phyloP scores from a whole-genome alignment of 2,113 vertebrate genomes.

The Etheostoma cragini region DNA sequence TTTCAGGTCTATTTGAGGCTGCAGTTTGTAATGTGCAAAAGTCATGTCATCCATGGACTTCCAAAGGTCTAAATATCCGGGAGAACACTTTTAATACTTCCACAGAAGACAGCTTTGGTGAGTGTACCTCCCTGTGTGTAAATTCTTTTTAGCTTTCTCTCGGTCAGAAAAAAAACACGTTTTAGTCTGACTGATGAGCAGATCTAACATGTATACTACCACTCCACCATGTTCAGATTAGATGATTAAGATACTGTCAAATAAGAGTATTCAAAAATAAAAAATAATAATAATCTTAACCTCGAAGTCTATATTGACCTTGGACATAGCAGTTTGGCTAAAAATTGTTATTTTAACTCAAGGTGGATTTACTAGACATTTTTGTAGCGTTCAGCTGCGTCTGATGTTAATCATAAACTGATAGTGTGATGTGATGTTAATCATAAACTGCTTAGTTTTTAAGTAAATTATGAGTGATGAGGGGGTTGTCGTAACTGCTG shows the following conservation, averaged over 20 bases:
- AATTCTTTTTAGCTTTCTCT: not conserved
- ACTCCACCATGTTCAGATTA: not conserved
- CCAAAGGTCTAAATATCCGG: not conserved
- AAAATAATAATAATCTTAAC: not conserved
- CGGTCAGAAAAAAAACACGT: not conserved
- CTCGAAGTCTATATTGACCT: not conserved
- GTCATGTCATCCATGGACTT: not conserved
- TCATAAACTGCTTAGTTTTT: not conserved
- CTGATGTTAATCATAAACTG: not conserved
- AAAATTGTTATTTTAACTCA: not conserved
- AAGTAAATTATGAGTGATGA: not conserved
- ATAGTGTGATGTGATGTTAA: not conserved
- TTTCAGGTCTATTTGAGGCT: not conserved
- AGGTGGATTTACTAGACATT: not conserved
- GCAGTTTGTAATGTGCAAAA: not conserved
- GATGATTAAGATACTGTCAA: not conserved
- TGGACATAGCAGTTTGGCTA: not conserved
- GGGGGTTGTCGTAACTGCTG: not conserved
- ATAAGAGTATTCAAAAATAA: not conserved
- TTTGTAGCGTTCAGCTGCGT: not conserved
- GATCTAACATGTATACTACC: not conserved
- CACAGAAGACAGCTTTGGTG: not conserved
- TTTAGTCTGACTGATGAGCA: not conserved
- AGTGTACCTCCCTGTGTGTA: not conserved
- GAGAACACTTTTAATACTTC: not conserved